Evolutionary conservation across 2,113 vertebrate species (phyloP).

Genomic region (Ammodramus savannarum): DNA sequence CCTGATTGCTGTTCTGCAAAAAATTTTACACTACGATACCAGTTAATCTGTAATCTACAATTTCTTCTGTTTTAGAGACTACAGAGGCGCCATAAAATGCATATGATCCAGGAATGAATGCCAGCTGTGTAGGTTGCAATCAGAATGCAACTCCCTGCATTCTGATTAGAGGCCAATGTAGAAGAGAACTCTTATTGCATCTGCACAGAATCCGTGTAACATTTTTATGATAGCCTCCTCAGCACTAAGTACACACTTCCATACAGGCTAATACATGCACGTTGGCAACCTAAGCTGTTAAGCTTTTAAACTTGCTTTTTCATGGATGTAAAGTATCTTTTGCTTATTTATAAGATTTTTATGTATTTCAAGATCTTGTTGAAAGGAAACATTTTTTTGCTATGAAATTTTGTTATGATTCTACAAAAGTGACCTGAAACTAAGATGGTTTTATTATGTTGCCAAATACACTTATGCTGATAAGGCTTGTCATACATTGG

Average conservation of each 20-base stretch:
- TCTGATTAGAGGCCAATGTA: background rate
- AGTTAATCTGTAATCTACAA: background rate
- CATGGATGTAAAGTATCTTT: background rate
- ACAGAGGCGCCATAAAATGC: background rate
- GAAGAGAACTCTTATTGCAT: background rate
- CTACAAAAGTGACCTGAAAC: background rate
- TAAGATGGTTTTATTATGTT: background rate
- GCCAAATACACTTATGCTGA: background rate
- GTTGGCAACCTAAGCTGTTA: background rate
- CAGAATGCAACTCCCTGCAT: background rate
- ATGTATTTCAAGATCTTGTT: background rate
- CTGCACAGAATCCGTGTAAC: background rate
- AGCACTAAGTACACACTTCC: background rate
- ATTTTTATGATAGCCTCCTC: background rate
- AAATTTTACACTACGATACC: background rate
- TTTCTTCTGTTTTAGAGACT: background rate
- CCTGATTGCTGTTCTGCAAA: background rate
- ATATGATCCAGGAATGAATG: background rate
- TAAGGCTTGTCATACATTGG: background rate
- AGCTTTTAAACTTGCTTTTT: background rate
- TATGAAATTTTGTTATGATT: background rate
- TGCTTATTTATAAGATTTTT: background rate
- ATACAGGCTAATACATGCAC: background rate
- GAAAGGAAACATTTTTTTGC: background rate
- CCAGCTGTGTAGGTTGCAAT: accelerated